Conservation (phyloP, 1,140 invertebrate genomes). For the Phymorhynchus buccinoides region DNA sequence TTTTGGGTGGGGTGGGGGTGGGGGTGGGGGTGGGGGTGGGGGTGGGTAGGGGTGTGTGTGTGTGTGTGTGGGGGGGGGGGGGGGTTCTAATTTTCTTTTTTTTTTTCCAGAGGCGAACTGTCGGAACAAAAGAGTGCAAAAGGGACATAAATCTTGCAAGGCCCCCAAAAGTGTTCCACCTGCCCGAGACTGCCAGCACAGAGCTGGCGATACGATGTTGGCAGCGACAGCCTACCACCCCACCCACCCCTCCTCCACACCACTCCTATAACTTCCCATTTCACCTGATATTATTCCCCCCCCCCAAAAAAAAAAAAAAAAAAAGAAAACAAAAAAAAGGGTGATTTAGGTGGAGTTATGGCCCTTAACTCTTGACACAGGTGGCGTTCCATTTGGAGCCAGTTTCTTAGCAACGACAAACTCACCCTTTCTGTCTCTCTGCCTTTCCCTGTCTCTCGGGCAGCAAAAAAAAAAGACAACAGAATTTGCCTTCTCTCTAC, state of each 20-base stretch:
- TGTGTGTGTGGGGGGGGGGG: no score
- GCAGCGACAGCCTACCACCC: neutral
- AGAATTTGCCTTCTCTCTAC: no score
- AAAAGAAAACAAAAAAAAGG: no score
- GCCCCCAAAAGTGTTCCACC: constrained; percentile 9
- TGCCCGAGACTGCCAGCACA: neutral
- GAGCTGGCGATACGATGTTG: neutral
- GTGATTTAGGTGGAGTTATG: no score
- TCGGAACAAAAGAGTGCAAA: constrained; percentile 43
- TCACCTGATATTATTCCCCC: neutral
- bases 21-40: no score
- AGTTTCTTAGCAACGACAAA: neutral
- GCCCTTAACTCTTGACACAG: no score
- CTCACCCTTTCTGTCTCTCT: neutral
- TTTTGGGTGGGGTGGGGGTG: no score
- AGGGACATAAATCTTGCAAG: constrained; percentile 33
- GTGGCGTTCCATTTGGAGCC: no score
- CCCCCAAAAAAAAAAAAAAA: neutral
- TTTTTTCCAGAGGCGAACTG: constrained; percentile 18
- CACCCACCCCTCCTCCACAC: neutral
- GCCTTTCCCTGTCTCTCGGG: neutral
- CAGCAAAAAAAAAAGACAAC: no score
- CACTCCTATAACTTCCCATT: neutral
- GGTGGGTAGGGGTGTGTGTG: no score
- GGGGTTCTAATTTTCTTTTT: neutral